A percentile compares a stretch with the other conserved stretches of the same genome.
Evolutionary conservation across 2,888 invertebrate genomes (phyloP).

Genomic region (Nycteola revayana): DNA sequence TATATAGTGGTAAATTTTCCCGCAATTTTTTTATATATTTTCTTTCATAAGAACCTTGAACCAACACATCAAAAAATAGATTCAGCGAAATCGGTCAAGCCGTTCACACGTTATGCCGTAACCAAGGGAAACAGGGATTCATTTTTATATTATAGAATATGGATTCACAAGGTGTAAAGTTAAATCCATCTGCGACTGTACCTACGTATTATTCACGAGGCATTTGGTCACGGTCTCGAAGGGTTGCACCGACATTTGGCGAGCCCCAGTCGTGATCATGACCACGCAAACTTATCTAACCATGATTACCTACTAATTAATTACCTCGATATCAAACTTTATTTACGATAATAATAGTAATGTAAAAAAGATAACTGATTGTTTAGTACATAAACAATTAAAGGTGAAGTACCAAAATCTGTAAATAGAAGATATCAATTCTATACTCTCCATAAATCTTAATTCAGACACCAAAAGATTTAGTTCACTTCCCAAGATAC

Average conservation of each 20-base stretch:
- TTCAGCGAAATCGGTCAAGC: too few relatives aligned
- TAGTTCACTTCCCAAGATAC: slow-evolving; percentile 26
- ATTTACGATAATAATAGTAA: slow-evolving; percentile 26
- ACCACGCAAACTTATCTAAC: too few relatives aligned
- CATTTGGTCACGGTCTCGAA: slow-evolving; percentile 35
- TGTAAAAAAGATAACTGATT: slow-evolving; percentile 12
- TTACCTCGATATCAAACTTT: slow-evolving; percentile 29
- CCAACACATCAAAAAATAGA: too few relatives aligned
- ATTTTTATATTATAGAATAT: too few relatives aligned
- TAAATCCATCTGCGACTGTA: too few relatives aligned
- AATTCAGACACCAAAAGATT: slow-evolving; percentile 22
- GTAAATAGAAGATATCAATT: slow-evolving; percentile 14
- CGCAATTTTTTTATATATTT: too few relatives aligned
- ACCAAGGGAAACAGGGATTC: too few relatives aligned
- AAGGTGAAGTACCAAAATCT: background rate
- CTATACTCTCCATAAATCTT: slow-evolving; percentile 29
- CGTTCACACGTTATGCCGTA: too few relatives aligned
- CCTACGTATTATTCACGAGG: slow-evolving; percentile 22
- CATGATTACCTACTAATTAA: slow-evolving; percentile 25
- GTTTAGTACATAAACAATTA: too few relatives aligned
- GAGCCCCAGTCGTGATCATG: slow-evolving; percentile 28
- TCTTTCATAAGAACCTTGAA: too few relatives aligned
- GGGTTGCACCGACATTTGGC: slow-evolving; percentile 48
- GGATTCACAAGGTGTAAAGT: too few relatives aligned
- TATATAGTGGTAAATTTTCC: too few relatives aligned